Evolutionary conservation across 2,113 vertebrate species (phyloP).

Genomic region (Piaya cayana): DNA sequence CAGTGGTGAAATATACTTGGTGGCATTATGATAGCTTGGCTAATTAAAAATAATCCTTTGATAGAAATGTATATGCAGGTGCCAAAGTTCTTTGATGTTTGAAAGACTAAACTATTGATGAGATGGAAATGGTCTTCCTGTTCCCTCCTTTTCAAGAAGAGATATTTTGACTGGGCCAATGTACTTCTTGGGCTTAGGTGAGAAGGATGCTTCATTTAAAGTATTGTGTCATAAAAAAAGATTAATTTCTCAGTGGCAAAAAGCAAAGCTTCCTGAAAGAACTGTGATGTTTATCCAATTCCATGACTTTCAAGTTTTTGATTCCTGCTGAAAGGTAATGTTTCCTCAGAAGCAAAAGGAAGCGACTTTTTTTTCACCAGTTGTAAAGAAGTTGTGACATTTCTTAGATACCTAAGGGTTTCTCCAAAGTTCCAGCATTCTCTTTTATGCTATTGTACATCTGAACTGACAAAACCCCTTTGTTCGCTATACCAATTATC

Average conservation of each 20-base stretch:
- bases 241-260: constrained; percentile 35
- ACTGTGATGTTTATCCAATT: constrained; percentile 41
- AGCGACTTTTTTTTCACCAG: neutral
- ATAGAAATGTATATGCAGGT: neutral
- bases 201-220: constrained; percentile 30
- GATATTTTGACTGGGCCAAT: neutral
- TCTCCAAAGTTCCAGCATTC: constrained; percentile 34
- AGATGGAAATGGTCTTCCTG: neutral
- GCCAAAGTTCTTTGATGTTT: neutral
- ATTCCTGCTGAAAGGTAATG: neutral
- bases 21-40: neutral
- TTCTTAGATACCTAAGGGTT: constrained; percentile 31
- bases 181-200: neutral
- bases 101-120: neutral
- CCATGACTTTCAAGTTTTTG: constrained; percentile 26
- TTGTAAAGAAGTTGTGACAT: constrained; percentile 27
- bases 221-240: neutral
- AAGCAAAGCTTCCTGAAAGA: neutral
- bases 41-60: neutral
- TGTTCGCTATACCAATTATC: neutral
- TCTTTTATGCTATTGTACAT: neutral
- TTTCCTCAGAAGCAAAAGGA: constrained; percentile 16
- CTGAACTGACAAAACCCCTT: constrained; percentile 24
- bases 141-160: neutral
- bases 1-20: neutral